Conservation (phyloP, 2,113 vertebrate species). For the Pipa parva region DNA sequence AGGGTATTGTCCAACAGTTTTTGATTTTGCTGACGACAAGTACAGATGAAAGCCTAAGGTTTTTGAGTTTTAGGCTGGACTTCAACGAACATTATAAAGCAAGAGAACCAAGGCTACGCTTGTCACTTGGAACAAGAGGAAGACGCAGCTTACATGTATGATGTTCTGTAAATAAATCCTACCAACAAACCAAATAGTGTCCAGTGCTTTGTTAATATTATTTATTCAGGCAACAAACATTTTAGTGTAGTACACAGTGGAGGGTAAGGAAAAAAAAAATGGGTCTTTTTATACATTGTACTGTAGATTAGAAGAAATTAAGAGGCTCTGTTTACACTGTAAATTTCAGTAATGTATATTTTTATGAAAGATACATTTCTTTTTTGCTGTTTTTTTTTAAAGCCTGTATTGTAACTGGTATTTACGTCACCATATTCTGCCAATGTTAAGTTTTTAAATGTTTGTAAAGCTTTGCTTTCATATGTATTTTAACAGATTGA, state of each 20-base stretch:
- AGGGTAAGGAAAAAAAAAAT: conserved; percentile 26
- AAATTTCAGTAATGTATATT: conserved; percentile 46
- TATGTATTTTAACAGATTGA: no score
- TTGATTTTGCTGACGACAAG: conserved; percentile 84
- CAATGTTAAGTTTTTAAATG: no score
- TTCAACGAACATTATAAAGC: conserved; percentile 93
- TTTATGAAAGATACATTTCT: conserved; percentile 40
- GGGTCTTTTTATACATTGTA: conserved; percentile 36
- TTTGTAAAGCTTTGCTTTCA: no score
- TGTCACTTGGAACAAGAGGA: conserved; percentile 78
- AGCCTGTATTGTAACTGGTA: conserved; percentile 24
- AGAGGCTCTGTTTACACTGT: conserved; percentile 44
- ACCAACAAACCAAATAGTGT: conserved; percentile 38
- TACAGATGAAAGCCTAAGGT: conserved; percentile 84
- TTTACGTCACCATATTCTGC: no score
- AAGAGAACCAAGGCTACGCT: conserved; percentile 77
- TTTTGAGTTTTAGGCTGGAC: conserved; percentile 94
- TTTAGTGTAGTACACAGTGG: conserved; percentile 35
- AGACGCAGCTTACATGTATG: conserved; percentile 78
- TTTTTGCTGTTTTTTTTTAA: conserved; percentile 49
- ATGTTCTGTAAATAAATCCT: conserved; percentile 38
- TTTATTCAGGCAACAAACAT: conserved; percentile 9
- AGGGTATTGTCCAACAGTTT: conserved; percentile 95
- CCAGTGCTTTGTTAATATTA: conserved; percentile 28
- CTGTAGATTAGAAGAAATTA: conserved; percentile 6